Conservation (phyloP, 2,888 invertebrate species). For the Nasonovia ribisnigri region DNA sequence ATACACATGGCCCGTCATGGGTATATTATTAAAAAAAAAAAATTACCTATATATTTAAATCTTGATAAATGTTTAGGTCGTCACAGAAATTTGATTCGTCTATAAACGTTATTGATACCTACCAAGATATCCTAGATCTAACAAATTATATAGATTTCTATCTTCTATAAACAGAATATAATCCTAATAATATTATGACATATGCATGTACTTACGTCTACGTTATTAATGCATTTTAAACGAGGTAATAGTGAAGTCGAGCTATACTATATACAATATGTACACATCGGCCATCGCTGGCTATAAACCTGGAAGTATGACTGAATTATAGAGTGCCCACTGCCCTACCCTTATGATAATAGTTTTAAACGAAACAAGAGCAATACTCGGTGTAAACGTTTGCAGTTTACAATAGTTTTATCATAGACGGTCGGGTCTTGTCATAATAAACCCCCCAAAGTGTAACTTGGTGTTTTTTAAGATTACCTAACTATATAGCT, state of each 20-base stretch:
- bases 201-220: not conserved
- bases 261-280: not conserved
- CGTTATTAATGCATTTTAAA: not conserved
- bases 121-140: not conserved
- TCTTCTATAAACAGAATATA: not conserved
- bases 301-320: not conserved
- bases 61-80: not conserved
- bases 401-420: not conserved
- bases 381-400: not conserved
- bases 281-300: not conserved
- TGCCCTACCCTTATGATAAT: not conserved
- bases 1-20: not conserved
- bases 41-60: not conserved
- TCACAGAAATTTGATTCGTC: not conserved
- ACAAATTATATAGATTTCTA: not conserved
- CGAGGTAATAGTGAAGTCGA: not conserved
- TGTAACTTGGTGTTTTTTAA: not conserved
- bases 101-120: not conserved
- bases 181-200: not conserved
- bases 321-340: not conserved
- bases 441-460: slow-evolving; percentile 1
- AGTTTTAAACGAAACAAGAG: not conserved
- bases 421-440: not conserved
- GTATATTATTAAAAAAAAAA: not conserved
- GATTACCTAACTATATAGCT: slow-evolving; percentile 4